Evolutionary conservation across 1,140 invertebrate species (phyloP).

Genomic region (Daktulosphaira vitifoliae): DNA sequence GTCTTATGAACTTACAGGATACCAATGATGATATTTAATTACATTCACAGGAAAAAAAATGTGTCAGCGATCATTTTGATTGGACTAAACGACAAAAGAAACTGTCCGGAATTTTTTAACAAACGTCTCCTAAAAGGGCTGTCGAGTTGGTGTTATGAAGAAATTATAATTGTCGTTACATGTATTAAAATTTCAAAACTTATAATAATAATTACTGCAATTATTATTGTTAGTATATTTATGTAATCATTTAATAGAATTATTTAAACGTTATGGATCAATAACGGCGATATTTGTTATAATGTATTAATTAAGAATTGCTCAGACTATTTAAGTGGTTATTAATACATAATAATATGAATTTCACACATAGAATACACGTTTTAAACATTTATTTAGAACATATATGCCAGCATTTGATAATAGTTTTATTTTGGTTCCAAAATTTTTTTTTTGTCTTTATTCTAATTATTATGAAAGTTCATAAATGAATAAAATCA

Average conservation of each 20-base stretch:
- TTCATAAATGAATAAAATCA: slow-evolving; percentile 24
- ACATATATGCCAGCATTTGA: slow-evolving; percentile 5
- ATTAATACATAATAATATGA: not conserved
- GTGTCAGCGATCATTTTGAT: slow-evolving; percentile 29
- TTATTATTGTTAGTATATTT: too few relatives aligned
- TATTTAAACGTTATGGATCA: too few relatives aligned
- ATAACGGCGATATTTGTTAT: too few relatives aligned
- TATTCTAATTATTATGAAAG: slow-evolving; percentile 21
- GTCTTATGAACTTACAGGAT: too few relatives aligned
- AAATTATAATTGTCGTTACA: too few relatives aligned
- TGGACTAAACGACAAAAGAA: not conserved
- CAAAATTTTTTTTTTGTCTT: not conserved
- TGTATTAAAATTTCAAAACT: too few relatives aligned
- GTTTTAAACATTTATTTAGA: not conserved
- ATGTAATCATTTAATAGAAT: too few relatives aligned
- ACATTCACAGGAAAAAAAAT: slow-evolving; percentile 8
- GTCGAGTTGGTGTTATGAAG: too few relatives aligned
- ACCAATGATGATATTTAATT: too few relatives aligned
- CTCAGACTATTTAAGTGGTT: slow-evolving; percentile 26
- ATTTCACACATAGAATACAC: slow-evolving; percentile 1
- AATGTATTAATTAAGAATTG: slow-evolving; percentile 16
- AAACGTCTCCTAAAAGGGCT: too few relatives aligned
- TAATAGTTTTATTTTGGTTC: slow-evolving; percentile 4
- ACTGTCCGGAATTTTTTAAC: too few relatives aligned
- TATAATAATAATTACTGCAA: too few relatives aligned